These are phyloP conservation scores for Liolophura sinensis DNA, from an alignment of 1,140 invertebrate species.

Conservation along the genomic window DNA sequence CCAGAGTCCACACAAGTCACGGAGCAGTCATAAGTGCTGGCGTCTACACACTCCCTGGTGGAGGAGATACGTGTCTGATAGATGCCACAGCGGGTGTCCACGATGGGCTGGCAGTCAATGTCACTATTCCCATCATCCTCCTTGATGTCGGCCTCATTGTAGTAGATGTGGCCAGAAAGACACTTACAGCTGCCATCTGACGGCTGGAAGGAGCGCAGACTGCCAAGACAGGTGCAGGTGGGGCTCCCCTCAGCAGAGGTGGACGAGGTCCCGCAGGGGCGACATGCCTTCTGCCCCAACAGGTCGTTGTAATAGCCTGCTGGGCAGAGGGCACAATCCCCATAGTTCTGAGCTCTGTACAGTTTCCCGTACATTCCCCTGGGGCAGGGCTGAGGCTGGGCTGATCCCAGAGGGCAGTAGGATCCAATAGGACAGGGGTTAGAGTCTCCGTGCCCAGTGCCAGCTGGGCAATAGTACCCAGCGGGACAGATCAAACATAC, in stretches of 20 bases:
- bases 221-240: constrained; percentile 43
- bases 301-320: constrained; percentile 40
- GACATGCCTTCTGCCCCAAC: constrained; percentile 35
- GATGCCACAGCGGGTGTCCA: constrained; percentile 35
- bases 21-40: constrained; percentile 31
- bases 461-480: constrained; percentile 52
- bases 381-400: constrained; percentile 35
- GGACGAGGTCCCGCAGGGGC: constrained; percentile 46
- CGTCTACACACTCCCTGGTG: constrained; percentile 31
- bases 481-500: constrained; percentile 44
- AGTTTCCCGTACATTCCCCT: constrained; percentile 39
- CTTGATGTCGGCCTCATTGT: constrained; percentile 40
- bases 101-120: constrained; percentile 46
- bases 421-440: constrained; percentile 46
- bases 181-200: constrained; percentile 46
- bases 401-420: constrained; percentile 46
- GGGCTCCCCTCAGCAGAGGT: constrained; percentile 24
- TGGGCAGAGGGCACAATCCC: constrained; percentile 41
- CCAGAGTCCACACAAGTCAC: constrained; percentile 20
- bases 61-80: constrained; percentile 29
- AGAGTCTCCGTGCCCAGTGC: constrained; percentile 39
- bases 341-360: constrained; percentile 20
- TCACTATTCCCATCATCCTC: constrained; percentile 31
- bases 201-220: constrained; percentile 41
- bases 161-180: constrained; percentile 45